Base-by-base conservation (phyloP, 23 tunicate species). In the Trididemnum clinides region DNA sequence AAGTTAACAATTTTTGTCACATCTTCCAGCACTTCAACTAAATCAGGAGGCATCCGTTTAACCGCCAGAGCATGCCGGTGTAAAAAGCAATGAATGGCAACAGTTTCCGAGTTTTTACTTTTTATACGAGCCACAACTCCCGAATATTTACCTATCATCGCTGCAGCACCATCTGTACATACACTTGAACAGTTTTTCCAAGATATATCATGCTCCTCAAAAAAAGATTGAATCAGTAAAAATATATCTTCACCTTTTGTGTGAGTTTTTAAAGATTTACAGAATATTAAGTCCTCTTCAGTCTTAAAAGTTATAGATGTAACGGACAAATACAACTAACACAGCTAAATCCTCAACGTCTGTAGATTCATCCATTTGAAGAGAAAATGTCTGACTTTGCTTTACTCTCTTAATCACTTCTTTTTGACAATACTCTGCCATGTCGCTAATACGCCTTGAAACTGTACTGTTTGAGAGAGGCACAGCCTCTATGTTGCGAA, bases 391-490 rank as follows among this genome's bases (percentile, higher is more conserved):
- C 37, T 20, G 75, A 66, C 75, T 66, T 66, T 66, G 75, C 75
- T 66, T 66, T 66, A 66, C 75, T 66, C 75, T 66, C 37, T 66
- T 66, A 66, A 66, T 66, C 75, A 66, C 75, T 66, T 66, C 75
- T 66, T 66, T 66, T 66, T 66, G 37, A 66, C 75, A 66, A 66
- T 66, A 66, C 75, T 66, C 75, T 66, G 36, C 75, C 75, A 66
- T 66, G 75, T 66, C 75, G 75, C 75, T 5, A 66, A 66, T 28
- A 5, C 75, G 37, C 75, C 75, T 66, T 66, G 75, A 66, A 66
- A 66, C 75, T 66, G 75, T 66, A 66, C 75, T 66, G 75, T 66
- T 66, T 66, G 75, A 66, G 75, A 66, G 75, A 66, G 75, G 37
- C 75, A 66, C 75, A 66, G 75, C 37, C 75, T 66, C 75, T 66